Base-by-base conservation (phyloP, 2,888 invertebrate genomes). In the Anodontia alba region DNA sequence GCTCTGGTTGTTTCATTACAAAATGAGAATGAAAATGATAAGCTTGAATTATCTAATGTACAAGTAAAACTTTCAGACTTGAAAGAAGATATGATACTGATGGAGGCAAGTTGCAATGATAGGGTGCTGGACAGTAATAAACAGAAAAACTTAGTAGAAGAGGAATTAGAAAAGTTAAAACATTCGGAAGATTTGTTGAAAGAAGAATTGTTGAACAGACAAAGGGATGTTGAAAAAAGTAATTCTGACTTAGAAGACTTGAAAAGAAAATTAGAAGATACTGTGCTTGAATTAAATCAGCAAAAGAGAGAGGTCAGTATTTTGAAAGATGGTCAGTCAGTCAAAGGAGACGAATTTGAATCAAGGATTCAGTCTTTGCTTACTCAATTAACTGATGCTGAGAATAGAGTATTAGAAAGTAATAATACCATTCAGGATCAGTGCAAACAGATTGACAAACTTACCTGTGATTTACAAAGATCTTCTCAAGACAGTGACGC, bases 301-400 rank as follows among this genome's bases (percentile, higher is more conserved):
- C 78, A 84, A 69, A 92, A 95, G 96, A 90, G 96, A 96, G 93
- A 95, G 96, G 88, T 96, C 96, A 80, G 96, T 96, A 67, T 89
- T 43, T 67, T 89, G 33, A 81, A 79, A 36, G 89, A 91, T 66
- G 86, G 88, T 23, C 86, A 89, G 77, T 85, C 81, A 51, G 77
- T 81, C 17, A 89, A 90, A 79, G 89, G 88, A 0, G 96, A 97
- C 93, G 94, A 88, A 70, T 88, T 87, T 79, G 89, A 91, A 57
- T 75, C 81, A 17, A 92, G 90, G 78, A 83, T 89, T 5, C 88
- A 90, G 69, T 89, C 90, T 15, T 66, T 92, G 29, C 81, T 92
- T 0, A 57, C 67, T 49, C 91, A 93, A 74, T 77, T 93, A 10
- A 77, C 88, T n/a, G 91, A 92, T n/a, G 54, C 91, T 33, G 92